Evolutionary conservation across 2,113 vertebrate species (phyloP), one percentile per base, ranked within the genome.

Genomic region (Ptilorrhoa leucosticta): DNA sequence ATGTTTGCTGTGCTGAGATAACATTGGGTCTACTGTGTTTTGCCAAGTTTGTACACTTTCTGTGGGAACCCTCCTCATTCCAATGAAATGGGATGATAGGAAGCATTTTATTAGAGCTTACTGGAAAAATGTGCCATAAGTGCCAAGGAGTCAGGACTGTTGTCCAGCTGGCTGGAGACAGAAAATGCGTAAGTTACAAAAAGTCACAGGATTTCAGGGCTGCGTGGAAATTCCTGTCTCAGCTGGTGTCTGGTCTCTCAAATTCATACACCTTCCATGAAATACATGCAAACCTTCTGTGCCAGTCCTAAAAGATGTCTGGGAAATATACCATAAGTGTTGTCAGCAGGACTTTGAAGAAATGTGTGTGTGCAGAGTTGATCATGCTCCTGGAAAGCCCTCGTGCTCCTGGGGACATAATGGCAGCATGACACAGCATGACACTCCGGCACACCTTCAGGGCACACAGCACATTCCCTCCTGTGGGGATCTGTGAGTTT

Each of bases 81-180:
- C 91, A 93, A 96, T 96, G 91, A 94, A 97, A 61, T 68, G 79
- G 80, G 81, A 97, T 94, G 94, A 94, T 90, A 97, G 97, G 98
- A 98, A 98, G 89, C 48, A 71, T 98, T 98, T 98, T 98, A 98
- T 97, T 98, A 98, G 94, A 79, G 71, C 69, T 98, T 97, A 96
- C 96, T 97, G 97, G 94, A 95, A 95, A 96, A 97, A 97, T 92
- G 85, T 96, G 89, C 94, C 97, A 77, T 91, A 91, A 96, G 95
- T 95, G 94, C 97, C 97, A 96, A 96, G 75, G 61, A 97, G 76
- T 81, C 37, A 28, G 86, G 93, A 96, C 92, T 96, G 93, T 35
- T 89, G 88, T 95, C 94, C 94, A 97, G 96, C 97, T 98, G 97
- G 96, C 92, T 96, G 83, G 26, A 92, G 93, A 71, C 85, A 96